Evolutionary conservation across 1,140 invertebrate species (phyloP).

Genomic region (Drosophila carrolli): DNA sequence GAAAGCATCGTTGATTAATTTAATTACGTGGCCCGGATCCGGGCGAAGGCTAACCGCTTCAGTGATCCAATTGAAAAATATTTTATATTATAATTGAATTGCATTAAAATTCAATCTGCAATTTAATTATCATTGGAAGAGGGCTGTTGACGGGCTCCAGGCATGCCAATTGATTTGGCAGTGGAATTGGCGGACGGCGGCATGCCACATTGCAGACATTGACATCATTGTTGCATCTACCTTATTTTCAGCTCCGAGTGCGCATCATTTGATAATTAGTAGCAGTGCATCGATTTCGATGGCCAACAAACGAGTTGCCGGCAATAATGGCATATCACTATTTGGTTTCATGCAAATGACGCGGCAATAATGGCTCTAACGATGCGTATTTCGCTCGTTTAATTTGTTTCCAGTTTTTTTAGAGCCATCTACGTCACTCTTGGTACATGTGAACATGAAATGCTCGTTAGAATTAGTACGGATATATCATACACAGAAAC

Average conservation of each 20-base stretch:
- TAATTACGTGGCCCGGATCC: slow-evolving; percentile 36
- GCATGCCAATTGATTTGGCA: slow-evolving; percentile 42
- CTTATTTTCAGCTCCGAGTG: slow-evolving; percentile 5
- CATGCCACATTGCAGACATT: slow-evolving; percentile 26
- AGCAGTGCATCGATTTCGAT: slow-evolving; percentile 9
- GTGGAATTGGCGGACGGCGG: not conserved
- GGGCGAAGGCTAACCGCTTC: slow-evolving; percentile 20
- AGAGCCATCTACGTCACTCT: not conserved
- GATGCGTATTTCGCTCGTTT: slow-evolving; percentile 12
- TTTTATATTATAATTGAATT: slow-evolving; percentile 66
- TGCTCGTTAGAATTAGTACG: not conserved
- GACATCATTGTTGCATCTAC: slow-evolving; percentile 30
- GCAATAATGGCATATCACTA: slow-evolving; percentile 16
- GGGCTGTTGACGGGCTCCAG: slow-evolving; percentile 19
- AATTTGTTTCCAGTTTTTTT: slow-evolving; percentile 14
- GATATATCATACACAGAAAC: not conserved
- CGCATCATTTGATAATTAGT: slow-evolving; percentile 62
- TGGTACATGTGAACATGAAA: slow-evolving; percentile 1
- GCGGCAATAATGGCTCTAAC: slow-evolving; percentile 16
- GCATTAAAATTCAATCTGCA: slow-evolving; percentile 65
- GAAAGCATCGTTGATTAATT: slow-evolving; percentile 53
- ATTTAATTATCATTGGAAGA: slow-evolving; percentile 59
- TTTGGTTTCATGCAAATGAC: slow-evolving; percentile 42
- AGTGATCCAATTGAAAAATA: slow-evolving; percentile 57
- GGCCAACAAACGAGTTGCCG: slow-evolving; percentile 3